phyloP scores from a whole-genome alignment of 2,888 invertebrate species.

The Nemoura dubitans region DNA sequence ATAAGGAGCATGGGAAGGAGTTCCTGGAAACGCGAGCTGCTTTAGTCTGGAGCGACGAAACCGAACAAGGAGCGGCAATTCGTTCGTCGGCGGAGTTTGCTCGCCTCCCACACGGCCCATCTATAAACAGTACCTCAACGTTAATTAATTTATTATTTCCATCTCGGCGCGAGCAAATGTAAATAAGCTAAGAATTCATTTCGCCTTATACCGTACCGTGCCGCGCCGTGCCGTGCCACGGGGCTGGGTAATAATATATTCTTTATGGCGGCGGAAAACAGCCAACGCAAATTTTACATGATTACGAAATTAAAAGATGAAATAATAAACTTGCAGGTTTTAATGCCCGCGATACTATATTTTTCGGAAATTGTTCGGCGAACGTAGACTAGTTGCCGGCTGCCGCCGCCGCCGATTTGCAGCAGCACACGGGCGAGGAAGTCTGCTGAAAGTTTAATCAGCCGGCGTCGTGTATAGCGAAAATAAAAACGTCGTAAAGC shows the following conservation, averaged over 20 bases:
- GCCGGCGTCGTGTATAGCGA: background rate
- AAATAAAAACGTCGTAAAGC: slow-evolving; percentile 25
- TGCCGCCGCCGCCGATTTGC: too few species aligned
- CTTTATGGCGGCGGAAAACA: background rate
- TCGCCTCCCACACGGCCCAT: background rate
- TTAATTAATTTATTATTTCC: slow-evolving; percentile 31
- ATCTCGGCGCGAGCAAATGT: background rate
- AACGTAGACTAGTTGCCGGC: background rate
- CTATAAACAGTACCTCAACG: background rate
- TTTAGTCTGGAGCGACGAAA: too few species aligned
- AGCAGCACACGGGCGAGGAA: too few species aligned
- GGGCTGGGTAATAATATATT: background rate
- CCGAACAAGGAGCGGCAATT: too few species aligned
- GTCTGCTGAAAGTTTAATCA: slow-evolving; percentile 29
- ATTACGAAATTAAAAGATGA: slow-evolving; percentile 37
- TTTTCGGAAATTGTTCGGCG: slow-evolving; percentile 7
- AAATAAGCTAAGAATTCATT: slow-evolving; percentile 22
- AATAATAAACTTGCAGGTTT: slow-evolving; percentile 31
- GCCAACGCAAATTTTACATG: slow-evolving; percentile 9
- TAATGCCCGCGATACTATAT: background rate
- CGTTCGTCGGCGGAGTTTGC: background rate
- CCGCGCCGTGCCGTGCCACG: too few species aligned
- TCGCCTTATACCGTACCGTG: too few species aligned
- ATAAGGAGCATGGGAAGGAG: too few species aligned
- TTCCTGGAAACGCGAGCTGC: too few species aligned